Conservation (phyloP, 2,113 vertebrate species). For the Nycticryphes semicollaris region DNA sequence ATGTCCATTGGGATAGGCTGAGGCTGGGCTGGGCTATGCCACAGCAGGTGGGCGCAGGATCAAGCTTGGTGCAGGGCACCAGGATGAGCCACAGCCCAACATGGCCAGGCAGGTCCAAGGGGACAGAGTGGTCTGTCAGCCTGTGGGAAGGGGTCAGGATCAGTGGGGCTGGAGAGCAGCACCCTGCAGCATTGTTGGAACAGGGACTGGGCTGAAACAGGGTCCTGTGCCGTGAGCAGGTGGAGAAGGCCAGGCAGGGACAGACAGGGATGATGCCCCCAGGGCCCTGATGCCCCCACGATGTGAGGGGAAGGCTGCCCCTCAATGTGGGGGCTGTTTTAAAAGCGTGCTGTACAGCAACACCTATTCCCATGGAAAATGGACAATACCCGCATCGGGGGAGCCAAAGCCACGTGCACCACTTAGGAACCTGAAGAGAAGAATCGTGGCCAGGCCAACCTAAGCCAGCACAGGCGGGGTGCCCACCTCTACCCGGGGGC, state of each 20-base stretch:
- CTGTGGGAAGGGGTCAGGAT: neutral
- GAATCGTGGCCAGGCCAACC: rapidly evolving
- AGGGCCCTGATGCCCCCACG: neutral
- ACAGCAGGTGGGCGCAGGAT: neutral
- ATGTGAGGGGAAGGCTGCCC: rapidly evolving
- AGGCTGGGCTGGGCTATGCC: neutral
- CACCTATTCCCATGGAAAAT: rapidly evolving
- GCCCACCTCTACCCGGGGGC: neutral
- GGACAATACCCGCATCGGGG: rapidly evolving
- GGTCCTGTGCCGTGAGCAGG: neutral
- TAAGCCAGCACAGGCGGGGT: rapidly evolving
- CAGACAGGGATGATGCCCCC: neutral
- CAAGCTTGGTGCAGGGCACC: rapidly evolving
- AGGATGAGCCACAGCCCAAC: rapidly evolving
- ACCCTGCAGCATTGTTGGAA: rapidly evolving
- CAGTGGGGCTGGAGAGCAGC: no score
- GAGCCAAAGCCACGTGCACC: rapidly evolving
- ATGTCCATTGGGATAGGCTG: rapidly evolving
- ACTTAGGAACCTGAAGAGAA: neutral
- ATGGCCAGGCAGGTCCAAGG: neutral
- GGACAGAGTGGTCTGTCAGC: neutral
- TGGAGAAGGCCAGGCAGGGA: no score
- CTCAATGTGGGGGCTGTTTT: rapidly evolving
- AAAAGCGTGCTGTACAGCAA: rapidly evolving
- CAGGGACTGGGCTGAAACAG: neutral